phyloP scores from a whole-genome alignment of 2,113 vertebrate genomes.

The Leptocoma aspasia region DNA sequence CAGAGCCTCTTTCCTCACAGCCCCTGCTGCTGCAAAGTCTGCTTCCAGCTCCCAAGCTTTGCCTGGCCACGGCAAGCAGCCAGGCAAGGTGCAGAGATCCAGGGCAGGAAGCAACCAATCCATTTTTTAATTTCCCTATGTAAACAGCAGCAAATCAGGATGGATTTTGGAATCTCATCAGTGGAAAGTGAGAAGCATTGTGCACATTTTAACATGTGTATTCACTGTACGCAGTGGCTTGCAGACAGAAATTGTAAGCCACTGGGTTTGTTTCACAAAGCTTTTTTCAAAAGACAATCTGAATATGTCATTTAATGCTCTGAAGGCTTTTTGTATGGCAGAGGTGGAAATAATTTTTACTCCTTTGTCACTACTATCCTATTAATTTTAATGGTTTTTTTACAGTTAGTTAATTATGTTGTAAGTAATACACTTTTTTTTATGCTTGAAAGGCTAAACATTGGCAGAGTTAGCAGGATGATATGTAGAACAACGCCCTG shows the following conservation, averaged over 20 bases:
- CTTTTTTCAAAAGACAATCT: background rate
- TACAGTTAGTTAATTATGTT: background rate
- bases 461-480: background rate
- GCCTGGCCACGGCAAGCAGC: constrained; percentile 64
- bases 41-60: constrained; percentile 68
- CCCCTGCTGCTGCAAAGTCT: constrained; percentile 70
- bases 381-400: background rate
- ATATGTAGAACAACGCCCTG: background rate
- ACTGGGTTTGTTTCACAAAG: background rate
- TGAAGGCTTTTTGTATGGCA: background rate
- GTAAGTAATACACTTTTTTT: background rate
- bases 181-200: background rate
- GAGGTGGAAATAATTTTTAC: background rate
- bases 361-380: background rate
- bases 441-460: background rate
- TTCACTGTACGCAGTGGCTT: background rate
- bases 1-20: constrained; percentile 68
- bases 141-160: constrained; percentile 63
- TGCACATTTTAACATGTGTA: constrained; percentile 62
- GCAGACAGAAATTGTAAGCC: constrained; percentile 2
- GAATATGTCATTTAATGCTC: background rate
- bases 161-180: constrained; percentile 68
- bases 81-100: constrained; percentile 59
- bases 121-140: constrained; percentile 73
- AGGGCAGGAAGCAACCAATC: constrained; percentile 71